These are phyloP conservation scores for Odocoileus hemionus DNA, from an alignment of 2,113 vertebrate genomes.

Conservation along the genomic window DNA sequence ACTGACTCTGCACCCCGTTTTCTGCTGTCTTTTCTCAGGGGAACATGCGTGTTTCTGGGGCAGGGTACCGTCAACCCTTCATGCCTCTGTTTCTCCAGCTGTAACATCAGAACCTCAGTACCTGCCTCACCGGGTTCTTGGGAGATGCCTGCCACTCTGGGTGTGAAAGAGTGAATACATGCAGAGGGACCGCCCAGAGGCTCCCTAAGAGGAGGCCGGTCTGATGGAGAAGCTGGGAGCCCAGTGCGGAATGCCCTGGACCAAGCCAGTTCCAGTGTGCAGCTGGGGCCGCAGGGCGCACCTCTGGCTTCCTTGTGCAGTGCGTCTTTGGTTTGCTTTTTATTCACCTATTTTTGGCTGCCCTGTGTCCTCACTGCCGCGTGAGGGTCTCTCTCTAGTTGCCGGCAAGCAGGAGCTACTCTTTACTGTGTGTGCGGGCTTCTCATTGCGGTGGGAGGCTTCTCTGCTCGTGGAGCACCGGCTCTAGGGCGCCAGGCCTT, in stretches of 20 bases:
- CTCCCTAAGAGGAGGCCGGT: background rate
- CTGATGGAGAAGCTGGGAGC: background rate
- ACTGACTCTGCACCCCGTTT: background rate
- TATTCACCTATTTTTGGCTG: background rate
- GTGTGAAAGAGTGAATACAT: background rate
- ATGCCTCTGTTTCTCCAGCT: background rate
- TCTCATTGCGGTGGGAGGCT: background rate
- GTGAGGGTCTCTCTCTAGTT: background rate
- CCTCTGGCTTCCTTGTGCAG: background rate
- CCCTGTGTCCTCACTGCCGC: background rate
- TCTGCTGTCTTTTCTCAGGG: background rate
- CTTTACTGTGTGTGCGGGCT: background rate
- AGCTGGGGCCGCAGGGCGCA: background rate
- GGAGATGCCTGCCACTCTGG: background rate
- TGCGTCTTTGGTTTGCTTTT: background rate
- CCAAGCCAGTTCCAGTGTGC: background rate
- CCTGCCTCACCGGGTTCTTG: background rate
- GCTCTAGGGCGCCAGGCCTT: background rate
- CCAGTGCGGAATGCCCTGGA: rapidly evolving
- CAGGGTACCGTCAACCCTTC: background rate
- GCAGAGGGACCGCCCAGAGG: background rate
- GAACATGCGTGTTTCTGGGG: background rate
- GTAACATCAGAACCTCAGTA: background rate
- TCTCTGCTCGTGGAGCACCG: rapidly evolving
- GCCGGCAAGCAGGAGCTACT: background rate